Base-by-base conservation (phyloP, 1,140 invertebrate species). In the Sycophila sp. region DNA sequence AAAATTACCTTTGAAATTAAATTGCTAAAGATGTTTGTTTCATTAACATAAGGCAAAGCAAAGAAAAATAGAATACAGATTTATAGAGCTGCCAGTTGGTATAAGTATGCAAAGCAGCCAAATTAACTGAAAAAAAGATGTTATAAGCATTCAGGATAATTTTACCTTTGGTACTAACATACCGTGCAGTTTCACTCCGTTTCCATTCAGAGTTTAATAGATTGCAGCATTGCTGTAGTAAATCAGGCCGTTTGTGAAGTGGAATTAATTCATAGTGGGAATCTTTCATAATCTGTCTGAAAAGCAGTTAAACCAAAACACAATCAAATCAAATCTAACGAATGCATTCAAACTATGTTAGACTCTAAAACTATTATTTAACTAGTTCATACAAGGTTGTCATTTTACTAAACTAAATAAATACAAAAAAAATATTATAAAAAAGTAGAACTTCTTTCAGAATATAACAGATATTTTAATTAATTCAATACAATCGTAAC, bases 151-250 rank as follows among this genome's bases (percentile, higher is more conserved):
- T 42, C 1, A 24, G 26, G 56, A 55, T 17, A 45, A 53, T 58
- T 36, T 71, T 70, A 72, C 42, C 32, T 64, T 69, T 58, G 53
- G 42, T 17, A 40, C 49, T 51, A 69, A 75, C 73, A 65, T 83
- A 88, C 85, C 93, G 87, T 71, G 92, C 91, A 56, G 90, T 91
- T 80, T 91, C 89, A 72, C 92, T 93, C 69, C 93, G 86, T 73
- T 91, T 91, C 93, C 93, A 94, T 88, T 94, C 92, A 40, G 90
- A 88, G 83, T 94, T 94, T 67, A 94, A 89, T 68, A 94, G 85
- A 73, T 89, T 86, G 80, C 91, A 93, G 76, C 92, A 93, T 78
- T 90, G 83, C 78, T 87, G 84, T 42, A 90, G 82, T 75, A 91
- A 89, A 78, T 94, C 87, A 45, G 91, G 91, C 76, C 91, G 83